Base-by-base conservation (phyloP, 2,888 invertebrate species). In the Spisula subtruncata region DNA sequence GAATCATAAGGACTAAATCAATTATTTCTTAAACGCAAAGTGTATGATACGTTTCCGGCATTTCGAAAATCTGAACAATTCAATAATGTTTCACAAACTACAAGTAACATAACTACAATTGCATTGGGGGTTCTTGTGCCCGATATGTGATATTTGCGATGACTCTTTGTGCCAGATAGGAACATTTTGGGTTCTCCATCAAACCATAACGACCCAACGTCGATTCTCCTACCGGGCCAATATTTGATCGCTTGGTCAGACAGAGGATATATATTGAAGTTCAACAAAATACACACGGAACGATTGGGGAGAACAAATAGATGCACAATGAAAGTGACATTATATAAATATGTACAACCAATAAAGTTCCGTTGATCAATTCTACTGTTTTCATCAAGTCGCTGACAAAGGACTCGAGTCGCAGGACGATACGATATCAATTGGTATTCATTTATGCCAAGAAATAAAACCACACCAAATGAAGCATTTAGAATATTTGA, bases 361-460 rank as follows among this genome's bases (percentile, higher is more conserved):
- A n/a, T n/a, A n/a, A n/a, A n/a, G n/a, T n/a, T n/a, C n/a, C n/a
- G n/a, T n/a, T n/a, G n/a, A n/a, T n/a, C n/a, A n/a, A n/a, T n/a
- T n/a, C n/a, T n/a, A n/a, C n/a, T n/a, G n/a, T n/a, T n/a, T n/a
- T n/a, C n/a, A n/a, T n/a, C n/a, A n/a, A n/a, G n/a, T n/a, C n/a
- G n/a, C n/a, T n/a, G n/a, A n/a, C 16, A 32, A 32, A 71, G 66
- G n/a, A 71, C 29, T 71, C n/a, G 71, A 71, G 32, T 12, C 71
- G 66, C n/a, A 66, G 20, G 25, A 20, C n/a, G 32, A 29, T 71
- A 71, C 14, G 29, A 71, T 29, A 71, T 71, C 32, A 71, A 71
- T 71, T 71, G 71, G 32, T n/a, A 71, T 32, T 71, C 71, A 71
- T 32, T 29, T 29, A n/a, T n/a, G n/a, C n/a, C n/a, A n/a, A n/a